phyloP scores from a whole-genome alignment of 2,113 vertebrate genomes.

The cattle (Bos taurus) region DNA sequence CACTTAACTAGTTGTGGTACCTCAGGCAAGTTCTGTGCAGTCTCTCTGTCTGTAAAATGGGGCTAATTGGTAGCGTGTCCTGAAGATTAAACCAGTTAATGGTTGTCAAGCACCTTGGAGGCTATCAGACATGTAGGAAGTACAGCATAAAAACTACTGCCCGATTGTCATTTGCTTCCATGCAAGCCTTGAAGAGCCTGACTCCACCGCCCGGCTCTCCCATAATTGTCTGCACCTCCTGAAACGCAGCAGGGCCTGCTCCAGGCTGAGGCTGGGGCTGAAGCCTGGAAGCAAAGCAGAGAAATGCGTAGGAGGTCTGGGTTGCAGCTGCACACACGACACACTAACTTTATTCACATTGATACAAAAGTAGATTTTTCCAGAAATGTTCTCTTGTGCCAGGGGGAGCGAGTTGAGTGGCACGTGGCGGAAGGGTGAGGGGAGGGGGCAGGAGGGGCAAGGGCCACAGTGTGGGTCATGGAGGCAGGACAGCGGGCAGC shows the following conservation, averaged over 20 bases:
- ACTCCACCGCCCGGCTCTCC: background rate
- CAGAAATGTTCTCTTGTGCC: conserved; percentile 82
- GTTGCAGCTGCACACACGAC: conserved; percentile 91
- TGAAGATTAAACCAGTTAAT: background rate
- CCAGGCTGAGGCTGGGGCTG: background rate
- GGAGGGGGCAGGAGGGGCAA: background rate
- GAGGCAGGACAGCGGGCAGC: background rate
- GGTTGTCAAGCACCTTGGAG: background rate
- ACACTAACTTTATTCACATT: conserved; percentile 92
- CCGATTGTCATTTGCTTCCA: background rate
- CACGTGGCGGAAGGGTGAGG: rapidly evolving
- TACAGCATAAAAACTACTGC: rapidly evolving
- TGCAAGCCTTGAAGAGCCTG: background rate
- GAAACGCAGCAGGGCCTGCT: background rate
- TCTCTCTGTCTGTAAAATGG: background rate
- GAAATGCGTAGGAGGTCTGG: conserved; percentile 13
- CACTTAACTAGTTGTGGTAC: background rate
- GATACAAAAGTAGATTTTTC: conserved; percentile 96
- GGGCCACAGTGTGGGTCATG: background rate
- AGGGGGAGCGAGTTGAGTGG: background rate
- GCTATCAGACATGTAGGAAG: background rate
- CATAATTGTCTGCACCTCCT: background rate
- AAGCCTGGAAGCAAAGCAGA: background rate
- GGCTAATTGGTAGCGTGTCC: background rate
- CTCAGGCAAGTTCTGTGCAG: too few species aligned